phyloP scores from a whole-genome alignment of 2,113 vertebrate genomes.

The Misgurnus mizolepis region DNA sequence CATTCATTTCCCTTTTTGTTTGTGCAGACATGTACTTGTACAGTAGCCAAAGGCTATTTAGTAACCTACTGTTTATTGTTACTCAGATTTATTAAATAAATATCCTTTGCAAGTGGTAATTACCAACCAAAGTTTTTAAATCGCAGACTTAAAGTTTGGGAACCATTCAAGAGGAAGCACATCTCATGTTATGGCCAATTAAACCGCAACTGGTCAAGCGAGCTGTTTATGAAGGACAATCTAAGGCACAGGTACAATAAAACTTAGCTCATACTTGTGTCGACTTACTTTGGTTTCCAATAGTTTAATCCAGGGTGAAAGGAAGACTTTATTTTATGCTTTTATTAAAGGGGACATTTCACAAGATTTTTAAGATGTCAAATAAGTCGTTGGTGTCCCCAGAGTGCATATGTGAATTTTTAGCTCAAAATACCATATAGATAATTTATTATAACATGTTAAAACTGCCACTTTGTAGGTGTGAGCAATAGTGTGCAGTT shows the following conservation, averaged over 20 bases:
- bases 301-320: not conserved
- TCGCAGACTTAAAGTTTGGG: constrained; percentile 67
- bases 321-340: not conserved
- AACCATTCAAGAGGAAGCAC: constrained; percentile 61
- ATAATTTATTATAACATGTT: no score
- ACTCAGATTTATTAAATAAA: no score
- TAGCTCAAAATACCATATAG: no score
- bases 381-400: no score
- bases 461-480: no score
- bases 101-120: not conserved
- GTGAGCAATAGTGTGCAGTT: no score
- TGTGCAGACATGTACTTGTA: not conserved
- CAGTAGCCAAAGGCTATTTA: no score
- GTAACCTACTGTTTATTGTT: no score
- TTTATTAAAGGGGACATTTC: no score
- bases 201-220: constrained; percentile 55
- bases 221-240: constrained; percentile 63
- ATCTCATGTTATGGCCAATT: constrained; percentile 64
- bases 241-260: constrained; percentile 66
- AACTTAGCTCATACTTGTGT: not conserved
- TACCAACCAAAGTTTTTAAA: not conserved
- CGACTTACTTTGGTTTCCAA: not conserved
- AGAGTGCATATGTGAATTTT: no score
- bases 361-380: no score
- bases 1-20: no score